Base-by-base conservation (phyloP, 2,113 vertebrate genomes). In the Atractosteus spatula region DNA sequence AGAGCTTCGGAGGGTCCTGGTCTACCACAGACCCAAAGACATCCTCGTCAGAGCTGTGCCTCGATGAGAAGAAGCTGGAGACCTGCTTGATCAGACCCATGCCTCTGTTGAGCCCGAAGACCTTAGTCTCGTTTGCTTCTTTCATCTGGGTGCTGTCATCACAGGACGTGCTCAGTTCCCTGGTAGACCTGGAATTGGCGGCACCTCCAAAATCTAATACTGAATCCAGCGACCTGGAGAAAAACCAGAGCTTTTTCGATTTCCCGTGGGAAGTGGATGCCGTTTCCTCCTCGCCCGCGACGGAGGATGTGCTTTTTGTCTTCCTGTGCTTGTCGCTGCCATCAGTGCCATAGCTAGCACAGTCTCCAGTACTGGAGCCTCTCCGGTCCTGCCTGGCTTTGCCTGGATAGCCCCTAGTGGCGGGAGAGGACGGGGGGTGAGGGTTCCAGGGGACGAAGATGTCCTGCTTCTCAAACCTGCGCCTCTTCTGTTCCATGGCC, bases 401-500 rank as follows among this genome's bases (percentile, higher is more conserved):
- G 1, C 55, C 74, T 54, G 8, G 16, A 29, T 42, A 11, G 4
- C 68, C 65, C 55, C 59, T 47, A 2, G 68, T 47, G 42, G 61
- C 44, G 41, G 79, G 57, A 14, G 82, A 73, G 41, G 75, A 81
- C 3, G 82, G 82, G 71, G 85, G 86, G 82, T 89, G 89, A 71
- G 84, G 80, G 82, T 91, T 91, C 89, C 92, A 92, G 78, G 90
- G 91, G 62, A 95, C 89, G 64, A 91, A 92, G 80, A 92, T 61
- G 70, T 93, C 92, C 83, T 94, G 90, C 74, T 94, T 95, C 79
- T 95, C 85, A 84, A 92, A 94, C 75, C 89, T 90, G 42, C 89
- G 84, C 12, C 70, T 78, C 66, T 93, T 95, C 85, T 94, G 92
- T 82, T 95, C 93, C 87, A 86, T 93, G 86, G 93, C 94, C 92